phyloP scores from a whole-genome alignment of 2,888 invertebrate species.

The Apotomis betuletana region DNA sequence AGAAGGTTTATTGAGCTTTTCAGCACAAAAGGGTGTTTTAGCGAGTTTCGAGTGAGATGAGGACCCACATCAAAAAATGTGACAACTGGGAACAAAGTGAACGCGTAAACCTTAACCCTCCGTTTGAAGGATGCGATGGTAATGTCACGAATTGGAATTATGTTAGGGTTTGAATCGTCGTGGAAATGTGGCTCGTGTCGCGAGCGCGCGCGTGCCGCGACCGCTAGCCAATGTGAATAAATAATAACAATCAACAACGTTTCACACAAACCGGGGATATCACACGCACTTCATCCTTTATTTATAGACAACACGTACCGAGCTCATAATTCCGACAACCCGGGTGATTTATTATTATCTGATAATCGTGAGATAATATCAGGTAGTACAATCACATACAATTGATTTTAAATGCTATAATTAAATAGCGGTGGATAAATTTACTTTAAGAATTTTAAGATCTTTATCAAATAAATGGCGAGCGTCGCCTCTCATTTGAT shows the following conservation, averaged over 20 bases:
- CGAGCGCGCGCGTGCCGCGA: slow-evolving; percentile 58
- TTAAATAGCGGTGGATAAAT: slow-evolving; percentile 24
- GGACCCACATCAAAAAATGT: slow-evolving; percentile 44
- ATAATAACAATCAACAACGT: slow-evolving; percentile 52
- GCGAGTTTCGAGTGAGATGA: slow-evolving; percentile 29
- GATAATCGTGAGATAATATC: slow-evolving; percentile 27
- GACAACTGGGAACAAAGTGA: slow-evolving; percentile 51
- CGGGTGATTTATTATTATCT: slow-evolving; percentile 22
- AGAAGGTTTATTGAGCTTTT: slow-evolving; percentile 39
- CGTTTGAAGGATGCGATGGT: slow-evolving; percentile 57
- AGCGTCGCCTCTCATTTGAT: slow-evolving; percentile 1
- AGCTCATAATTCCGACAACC: slow-evolving; percentile 16
- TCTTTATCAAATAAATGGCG: slow-evolving; percentile 20
- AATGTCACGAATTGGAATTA: slow-evolving; percentile 58
- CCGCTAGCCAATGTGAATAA: slow-evolving; percentile 59
- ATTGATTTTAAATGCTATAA: slow-evolving; percentile 11
- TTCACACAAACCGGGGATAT: slow-evolving; percentile 36
- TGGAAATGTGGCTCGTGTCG: slow-evolving; percentile 58
- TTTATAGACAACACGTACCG: slow-evolving; percentile 31
- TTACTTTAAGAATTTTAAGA: not conserved
- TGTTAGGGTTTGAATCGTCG: slow-evolving; percentile 55
- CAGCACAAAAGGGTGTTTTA: slow-evolving; percentile 31
- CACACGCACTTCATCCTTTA: slow-evolving; percentile 40
- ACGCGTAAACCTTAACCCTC: slow-evolving; percentile 53
- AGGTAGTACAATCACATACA: slow-evolving; percentile 2